Evolutionary conservation across 2,113 vertebrate species (phyloP), one percentile per base, ranked within the genome.

Genomic region (Aleadryas rufinucha): DNA sequence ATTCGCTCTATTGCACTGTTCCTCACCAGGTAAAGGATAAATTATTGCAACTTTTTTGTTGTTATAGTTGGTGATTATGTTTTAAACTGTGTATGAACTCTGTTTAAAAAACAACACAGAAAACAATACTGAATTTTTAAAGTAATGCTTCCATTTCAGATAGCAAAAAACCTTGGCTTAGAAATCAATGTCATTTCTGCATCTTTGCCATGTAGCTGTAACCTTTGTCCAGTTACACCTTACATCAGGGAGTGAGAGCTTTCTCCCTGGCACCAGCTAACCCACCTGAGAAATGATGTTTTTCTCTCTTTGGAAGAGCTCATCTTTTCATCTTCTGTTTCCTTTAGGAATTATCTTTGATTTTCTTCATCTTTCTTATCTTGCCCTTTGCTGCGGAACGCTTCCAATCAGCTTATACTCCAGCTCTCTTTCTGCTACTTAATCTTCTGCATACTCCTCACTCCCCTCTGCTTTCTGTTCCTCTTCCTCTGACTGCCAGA

Each of bases 331-430:
- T 91, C 84, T 89, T 68, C 60, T 1, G 0, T 65, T 93, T 91
- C 92, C 72, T 83, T 74, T 52, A 77, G 64, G 69, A 96, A 66
- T 77, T 78, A n/a, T 49, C 44, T 92, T 76, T 84, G 49, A 84
- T 94, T 95, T 49, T 9, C 33, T 75, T 93, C n/a, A 44, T 63
- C 95, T 92, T 83, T 95, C 35, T 71, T 92, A 49, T 93, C 54
- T 76, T 87, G 63, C 45, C 35, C 81, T 82, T 90, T 91, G 31
- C 64, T 68, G 60, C 47, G 74, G n/a, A 35, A 90, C 0, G 0
- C 37, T 92, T 92, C 33, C 45, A 69, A 65, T 76, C 66, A 53
- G 50, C n/a, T 90, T 81, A 75, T 74, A 53, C 10, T 54, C 35
- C 60, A 68, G 5, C 11, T 52, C 6, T 42, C 85, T 70, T 74